Evolutionary conservation across 2,113 vertebrate genomes (phyloP), one percentile per base, ranked within the genome.

Genomic region (Danionella cerebrum): DNA sequence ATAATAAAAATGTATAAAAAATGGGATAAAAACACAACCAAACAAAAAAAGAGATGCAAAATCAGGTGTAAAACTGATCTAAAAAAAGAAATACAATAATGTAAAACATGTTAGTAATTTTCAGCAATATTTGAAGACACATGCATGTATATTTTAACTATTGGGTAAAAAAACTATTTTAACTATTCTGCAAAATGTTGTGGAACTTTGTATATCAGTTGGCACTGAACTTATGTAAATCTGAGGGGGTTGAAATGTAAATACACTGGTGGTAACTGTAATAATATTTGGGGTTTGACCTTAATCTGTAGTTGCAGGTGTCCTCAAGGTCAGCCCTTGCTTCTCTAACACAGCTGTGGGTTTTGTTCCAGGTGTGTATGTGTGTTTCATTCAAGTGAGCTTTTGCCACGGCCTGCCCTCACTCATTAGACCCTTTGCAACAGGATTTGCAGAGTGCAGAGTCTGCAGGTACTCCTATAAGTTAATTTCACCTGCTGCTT

Each of bases 371-470:
- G 38, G 68, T 70, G 55, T 18, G 16, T 13, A 2, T 42, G 42
- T 54, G 45, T 21, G 18, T 42, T 31, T 59, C 39, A 65, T 45
- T 68, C 51, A 64, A 78, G 76, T 65, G 68, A 78, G 80, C 77
- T 70, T 19, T 10, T 47, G 55, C 14, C 54, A 58, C 63, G 55
- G 67, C 69, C 63, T 65, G 73, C 44, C 39, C 77, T 71, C 64
- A 52, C 76, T 76, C 31, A 29, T 84, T 83, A 82, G 73, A 69
- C 53, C 39, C 69, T 65, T 72, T 65, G 78, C 81, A 77, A 76
- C 78, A 79, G 86, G 83, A 87, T 88, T 86, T 85, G 67, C 18
- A 83, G 81, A 87, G 67, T 83, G 87, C 78, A 69, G 79, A 86
- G 79, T 87, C 79, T 82, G 86, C 85, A 87, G 84, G 81, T 79